Conservation (phyloP, 1,140 invertebrate genomes). For the Drosophila mojavensis region DNA sequence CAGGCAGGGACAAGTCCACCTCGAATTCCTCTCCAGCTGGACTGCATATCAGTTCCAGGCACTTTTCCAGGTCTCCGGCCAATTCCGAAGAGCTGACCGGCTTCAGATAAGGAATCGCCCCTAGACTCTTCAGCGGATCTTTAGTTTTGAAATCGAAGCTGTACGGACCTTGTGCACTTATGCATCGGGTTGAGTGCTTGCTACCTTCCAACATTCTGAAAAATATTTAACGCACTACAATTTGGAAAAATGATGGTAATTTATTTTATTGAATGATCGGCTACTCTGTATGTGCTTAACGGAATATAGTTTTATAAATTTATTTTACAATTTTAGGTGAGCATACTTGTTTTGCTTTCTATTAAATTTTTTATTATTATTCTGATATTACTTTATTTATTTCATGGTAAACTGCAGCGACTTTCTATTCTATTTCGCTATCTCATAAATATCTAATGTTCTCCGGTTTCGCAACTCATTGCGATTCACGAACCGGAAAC, state of each 20-base stretch:
- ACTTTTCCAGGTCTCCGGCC: background rate
- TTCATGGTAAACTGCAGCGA: too few species aligned
- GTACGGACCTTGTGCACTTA: background rate
- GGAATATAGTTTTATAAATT: background rate
- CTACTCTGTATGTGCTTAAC: constrained; percentile 8
- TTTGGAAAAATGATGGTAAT: constrained; percentile 21
- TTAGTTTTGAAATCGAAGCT: constrained; percentile 15
- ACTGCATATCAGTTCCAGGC: background rate
- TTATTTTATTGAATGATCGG: background rate
- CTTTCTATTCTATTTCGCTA: background rate
- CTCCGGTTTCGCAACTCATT: constrained; percentile 24
- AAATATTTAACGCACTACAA: constrained; percentile 22
- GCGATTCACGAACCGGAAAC: constrained; percentile 26
- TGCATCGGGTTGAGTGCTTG: background rate
- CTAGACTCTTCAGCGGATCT: background rate
- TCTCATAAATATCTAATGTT: constrained; percentile 22
- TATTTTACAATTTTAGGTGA: too few species aligned
- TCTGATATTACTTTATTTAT: too few species aligned
- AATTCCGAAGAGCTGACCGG: background rate
- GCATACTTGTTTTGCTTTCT: too few species aligned
- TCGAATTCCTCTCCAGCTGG: background rate
- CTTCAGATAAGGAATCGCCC: background rate
- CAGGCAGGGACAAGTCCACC: constrained; percentile 6
- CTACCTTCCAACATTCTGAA: constrained; percentile 39
- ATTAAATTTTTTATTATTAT: too few species aligned